Percentiles rank a stretch among this genome's conserved stretches.
Conservation (phyloP, 2,113 vertebrate species). For the Hippocampus zosterae region DNA sequence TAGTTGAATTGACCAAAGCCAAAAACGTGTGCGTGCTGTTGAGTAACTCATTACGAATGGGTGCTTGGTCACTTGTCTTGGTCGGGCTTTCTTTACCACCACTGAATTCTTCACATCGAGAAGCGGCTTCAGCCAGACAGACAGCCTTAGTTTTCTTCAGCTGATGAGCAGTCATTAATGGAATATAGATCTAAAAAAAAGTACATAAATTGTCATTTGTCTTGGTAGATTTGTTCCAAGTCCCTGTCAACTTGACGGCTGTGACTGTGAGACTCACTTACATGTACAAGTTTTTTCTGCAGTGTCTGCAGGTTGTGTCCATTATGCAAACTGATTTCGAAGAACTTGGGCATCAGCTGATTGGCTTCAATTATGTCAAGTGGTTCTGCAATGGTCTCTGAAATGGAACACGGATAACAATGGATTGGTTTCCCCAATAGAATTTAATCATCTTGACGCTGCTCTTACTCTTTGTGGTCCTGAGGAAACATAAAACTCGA, state of each 20-base stretch:
- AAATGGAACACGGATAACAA: background rate
- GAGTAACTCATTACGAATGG: slow-evolving; percentile 71
- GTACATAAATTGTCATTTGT: background rate
- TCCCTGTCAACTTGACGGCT: background rate
- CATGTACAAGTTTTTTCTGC: slow-evolving; percentile 8
- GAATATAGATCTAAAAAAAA: slow-evolving; percentile 68
- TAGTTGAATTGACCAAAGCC: slow-evolving; percentile 60
- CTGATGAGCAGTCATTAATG: slow-evolving; percentile 68
- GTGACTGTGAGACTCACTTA: background rate
- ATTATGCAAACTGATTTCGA: slow-evolving; percentile 1
- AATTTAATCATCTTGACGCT: background rate
- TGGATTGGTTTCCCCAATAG: background rate
- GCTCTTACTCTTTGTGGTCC: slow-evolving; percentile 78
- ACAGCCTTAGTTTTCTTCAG: slow-evolving; percentile 44
- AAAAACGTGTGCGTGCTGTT: slow-evolving; percentile 74
- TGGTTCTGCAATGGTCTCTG: slow-evolving; percentile 5
- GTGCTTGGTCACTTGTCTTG: slow-evolving; percentile 1
- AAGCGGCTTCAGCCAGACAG: slow-evolving; percentile 4
- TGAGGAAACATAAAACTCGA: slow-evolving; percentile 78
- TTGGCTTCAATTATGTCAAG: slow-evolving; percentile 3
- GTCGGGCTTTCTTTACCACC: background rate
- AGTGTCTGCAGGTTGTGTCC: slow-evolving; percentile 5
- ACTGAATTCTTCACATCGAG: slow-evolving; percentile 8
- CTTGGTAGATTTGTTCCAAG: background rate
- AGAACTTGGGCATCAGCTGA: slow-evolving; percentile 7